These are phyloP conservation scores for Esperia sulphurella DNA, from an alignment of 2,888 invertebrate species.

Conservation along the genomic window DNA sequence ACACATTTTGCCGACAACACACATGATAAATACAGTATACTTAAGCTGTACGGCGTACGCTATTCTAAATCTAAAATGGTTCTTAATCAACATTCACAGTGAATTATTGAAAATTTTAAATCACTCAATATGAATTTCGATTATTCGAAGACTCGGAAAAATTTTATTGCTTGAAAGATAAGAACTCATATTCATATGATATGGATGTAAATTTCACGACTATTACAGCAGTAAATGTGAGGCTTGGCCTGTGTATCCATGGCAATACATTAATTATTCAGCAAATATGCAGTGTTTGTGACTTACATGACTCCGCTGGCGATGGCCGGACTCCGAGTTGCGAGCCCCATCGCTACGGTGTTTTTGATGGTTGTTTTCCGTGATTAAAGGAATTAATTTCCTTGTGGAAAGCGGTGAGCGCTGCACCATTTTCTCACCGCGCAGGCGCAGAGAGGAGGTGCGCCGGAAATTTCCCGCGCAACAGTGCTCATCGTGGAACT, in stretches of 20 bases:
- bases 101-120: too few species aligned
- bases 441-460: slow-evolving; percentile 83
- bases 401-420: slow-evolving; percentile 74
- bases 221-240: slow-evolving; percentile 5
- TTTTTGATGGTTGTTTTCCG: slow-evolving; percentile 78
- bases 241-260: slow-evolving; percentile 33
- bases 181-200: too few species aligned
- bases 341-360: slow-evolving; percentile 68
- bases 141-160: too few species aligned
- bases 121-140: too few species aligned
- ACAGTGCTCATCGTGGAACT: slow-evolving; percentile 72
- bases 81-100: too few species aligned
- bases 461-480: slow-evolving; percentile 81
- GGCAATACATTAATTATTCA: slow-evolving; percentile 24
- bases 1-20: too few species aligned
- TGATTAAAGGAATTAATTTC: slow-evolving; percentile 80
- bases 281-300: background rate
- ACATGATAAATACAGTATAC: too few species aligned
- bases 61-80: too few species aligned
- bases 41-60: too few species aligned
- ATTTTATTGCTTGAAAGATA: too few species aligned
- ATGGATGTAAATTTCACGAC: too few species aligned
- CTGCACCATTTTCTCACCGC: slow-evolving; percentile 81
- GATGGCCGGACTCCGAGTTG: slow-evolving; percentile 66
- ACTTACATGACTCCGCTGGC: slow-evolving; percentile 80